Percentiles rank a stretch among this genome's conserved stretches.
phyloP scores from a whole-genome alignment of 1,140 invertebrate species.

The Yoshiicerus persimilis region DNA sequence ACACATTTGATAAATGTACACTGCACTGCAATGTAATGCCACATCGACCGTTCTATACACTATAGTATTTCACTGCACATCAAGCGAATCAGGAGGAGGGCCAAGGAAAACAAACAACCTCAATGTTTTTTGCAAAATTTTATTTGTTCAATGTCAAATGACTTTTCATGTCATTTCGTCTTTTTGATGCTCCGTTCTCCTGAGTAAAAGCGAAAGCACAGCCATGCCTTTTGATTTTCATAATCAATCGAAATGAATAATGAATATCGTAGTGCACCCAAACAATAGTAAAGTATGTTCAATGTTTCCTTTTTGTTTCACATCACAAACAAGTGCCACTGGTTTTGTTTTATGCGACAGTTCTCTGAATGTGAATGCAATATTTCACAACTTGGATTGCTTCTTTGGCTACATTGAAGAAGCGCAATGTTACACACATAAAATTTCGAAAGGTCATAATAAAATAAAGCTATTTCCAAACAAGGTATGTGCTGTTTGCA shows the following conservation, averaged over 20 bases:
- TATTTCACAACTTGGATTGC: not conserved
- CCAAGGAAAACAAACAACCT: not conserved
- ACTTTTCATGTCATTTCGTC: not conserved
- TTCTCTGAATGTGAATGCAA: not conserved
- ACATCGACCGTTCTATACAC: not conserved
- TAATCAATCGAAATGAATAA: not conserved
- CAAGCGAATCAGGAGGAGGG: not conserved
- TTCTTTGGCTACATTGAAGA: not conserved
- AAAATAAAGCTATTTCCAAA: not conserved
- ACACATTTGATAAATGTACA: not conserved
- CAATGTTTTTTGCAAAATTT: not conserved
- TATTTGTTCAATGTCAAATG: not conserved
- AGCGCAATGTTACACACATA: not conserved
- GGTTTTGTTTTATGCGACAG: not conserved
- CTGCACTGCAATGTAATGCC: not conserved
- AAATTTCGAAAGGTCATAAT: not conserved
- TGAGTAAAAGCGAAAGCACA: too few relatives aligned
- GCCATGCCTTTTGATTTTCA: not conserved
- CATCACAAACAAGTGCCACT: not conserved
- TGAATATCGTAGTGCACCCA: too few relatives aligned
- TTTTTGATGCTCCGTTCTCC: not conserved
- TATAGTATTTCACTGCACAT: not conserved
- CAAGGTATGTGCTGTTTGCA: not conserved
- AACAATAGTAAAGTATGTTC: too few relatives aligned
- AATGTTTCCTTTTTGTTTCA: not conserved